These are phyloP conservation scores for Gonioctena quinquepunctata DNA, from an alignment of 1,140 invertebrate species.

Conservation along the genomic window DNA sequence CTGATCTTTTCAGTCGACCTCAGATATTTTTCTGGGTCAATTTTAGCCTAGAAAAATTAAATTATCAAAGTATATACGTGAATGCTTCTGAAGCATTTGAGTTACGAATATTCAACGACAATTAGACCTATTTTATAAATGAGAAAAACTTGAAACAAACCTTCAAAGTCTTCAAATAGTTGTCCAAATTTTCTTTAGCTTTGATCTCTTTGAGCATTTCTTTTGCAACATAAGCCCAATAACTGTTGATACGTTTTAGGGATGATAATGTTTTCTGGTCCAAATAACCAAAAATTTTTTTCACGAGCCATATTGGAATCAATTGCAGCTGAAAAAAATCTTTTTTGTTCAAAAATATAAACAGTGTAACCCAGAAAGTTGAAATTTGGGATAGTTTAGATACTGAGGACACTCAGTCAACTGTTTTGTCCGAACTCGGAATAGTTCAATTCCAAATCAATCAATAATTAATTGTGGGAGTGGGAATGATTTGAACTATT, in stretches of 20 bases:
- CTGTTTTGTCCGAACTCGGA: no score
- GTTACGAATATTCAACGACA: no score
- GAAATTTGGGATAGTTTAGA: no score
- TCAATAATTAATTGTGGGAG: no score
- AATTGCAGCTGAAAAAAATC: constrained; percentile 26
- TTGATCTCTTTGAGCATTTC: constrained; percentile 31
- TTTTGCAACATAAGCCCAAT: constrained; percentile 27
- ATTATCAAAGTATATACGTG: constrained; percentile 9
- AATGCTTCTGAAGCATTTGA: no score
- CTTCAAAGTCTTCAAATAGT: constrained; percentile 20
- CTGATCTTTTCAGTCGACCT: neutral
- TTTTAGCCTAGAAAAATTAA: constrained; percentile 9
- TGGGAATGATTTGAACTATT: no score
- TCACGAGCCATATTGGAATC: constrained; percentile 34
- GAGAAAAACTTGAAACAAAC: neutral
- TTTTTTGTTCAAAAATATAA: no score
- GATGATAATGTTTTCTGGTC: constrained; percentile 28
- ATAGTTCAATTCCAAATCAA: no score
- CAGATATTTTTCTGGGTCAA: neutral
- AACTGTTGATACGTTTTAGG: constrained; percentile 31
- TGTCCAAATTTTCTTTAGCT: constrained; percentile 7
- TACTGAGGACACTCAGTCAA: no score
- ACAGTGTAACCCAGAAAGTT: no score
- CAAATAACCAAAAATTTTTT: constrained; percentile 35
- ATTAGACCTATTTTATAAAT: neutral